These are phyloP conservation scores for Genyomyrus donnyi DNA, from an alignment of 2,113 vertebrate species.

Conservation along the genomic window DNA sequence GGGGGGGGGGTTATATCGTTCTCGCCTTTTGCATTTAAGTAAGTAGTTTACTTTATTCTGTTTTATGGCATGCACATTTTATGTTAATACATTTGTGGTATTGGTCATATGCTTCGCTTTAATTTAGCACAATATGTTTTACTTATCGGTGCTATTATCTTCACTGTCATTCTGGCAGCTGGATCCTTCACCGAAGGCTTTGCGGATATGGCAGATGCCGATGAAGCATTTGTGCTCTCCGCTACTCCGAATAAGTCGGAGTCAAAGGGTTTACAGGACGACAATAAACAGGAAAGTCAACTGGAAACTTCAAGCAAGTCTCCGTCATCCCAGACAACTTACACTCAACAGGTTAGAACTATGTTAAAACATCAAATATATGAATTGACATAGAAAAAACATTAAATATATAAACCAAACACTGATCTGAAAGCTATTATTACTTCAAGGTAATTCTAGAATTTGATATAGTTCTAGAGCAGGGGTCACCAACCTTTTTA, in stretches of 20 bases:
- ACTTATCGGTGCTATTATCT: background rate
- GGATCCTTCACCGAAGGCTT: slow-evolving; percentile 22
- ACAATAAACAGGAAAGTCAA: slow-evolving; percentile 64
- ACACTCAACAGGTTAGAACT: slow-evolving; percentile 74
- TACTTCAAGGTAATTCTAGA: background rate
- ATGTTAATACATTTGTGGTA: background rate
- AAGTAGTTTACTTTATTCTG: background rate
- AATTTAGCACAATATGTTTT: background rate
- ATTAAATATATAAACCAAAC: background rate
- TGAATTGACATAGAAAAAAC: too few species aligned
- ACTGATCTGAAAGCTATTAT: background rate
- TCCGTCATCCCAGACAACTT: slow-evolving; percentile 69
- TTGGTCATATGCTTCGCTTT: background rate
- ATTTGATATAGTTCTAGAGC: background rate
- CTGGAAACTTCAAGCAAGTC: slow-evolving; percentile 66
- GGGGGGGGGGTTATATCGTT: background rate
- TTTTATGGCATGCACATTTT: background rate
- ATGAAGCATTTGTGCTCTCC: slow-evolving; percentile 77
- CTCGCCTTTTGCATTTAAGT: background rate
- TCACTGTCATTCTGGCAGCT: slow-evolving; percentile 1
- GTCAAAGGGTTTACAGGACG: slow-evolving; percentile 71
- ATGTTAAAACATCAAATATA: background rate
- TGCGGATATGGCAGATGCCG: slow-evolving; percentile 78
- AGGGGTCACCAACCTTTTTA: too few species aligned
- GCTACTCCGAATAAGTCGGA: slow-evolving; percentile 69